Conservation (phyloP, 2,888 invertebrate species). For the Ctena decussata region DNA sequence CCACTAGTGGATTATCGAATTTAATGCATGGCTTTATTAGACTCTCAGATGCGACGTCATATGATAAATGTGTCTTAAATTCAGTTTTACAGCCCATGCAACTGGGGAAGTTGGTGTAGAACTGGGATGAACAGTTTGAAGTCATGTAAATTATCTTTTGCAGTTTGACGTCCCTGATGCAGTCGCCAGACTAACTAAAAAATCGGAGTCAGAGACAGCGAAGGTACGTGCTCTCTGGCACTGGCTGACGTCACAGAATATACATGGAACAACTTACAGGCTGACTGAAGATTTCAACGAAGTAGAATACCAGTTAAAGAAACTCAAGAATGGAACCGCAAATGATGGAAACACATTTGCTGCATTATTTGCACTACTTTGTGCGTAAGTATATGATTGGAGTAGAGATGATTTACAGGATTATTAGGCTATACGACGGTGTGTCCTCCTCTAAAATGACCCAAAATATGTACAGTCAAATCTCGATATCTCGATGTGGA, state of each 20-base stretch:
- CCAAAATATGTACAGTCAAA: too few relatives aligned
- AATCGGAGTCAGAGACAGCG: not conserved
- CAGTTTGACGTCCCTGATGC: not conserved
- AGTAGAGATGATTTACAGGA: too few relatives aligned
- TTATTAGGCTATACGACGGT: too few relatives aligned
- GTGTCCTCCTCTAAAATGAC: too few relatives aligned
- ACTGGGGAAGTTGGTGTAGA: not conserved
- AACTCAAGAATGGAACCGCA: not conserved
- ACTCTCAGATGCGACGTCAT: not conserved
- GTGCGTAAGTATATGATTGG: constrained; percentile 1
- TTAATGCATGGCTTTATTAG: not conserved
- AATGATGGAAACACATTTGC: constrained; percentile 38
- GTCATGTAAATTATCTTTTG: not conserved
- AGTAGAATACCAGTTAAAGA: constrained; percentile 35
- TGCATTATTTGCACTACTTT: constrained; percentile 44
- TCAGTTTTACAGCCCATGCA: not conserved
- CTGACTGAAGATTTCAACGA: constrained; percentile 28
- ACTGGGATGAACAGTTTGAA: not conserved
- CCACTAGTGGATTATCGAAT: not conserved
- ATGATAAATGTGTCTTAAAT: not conserved
- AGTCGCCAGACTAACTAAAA: not conserved
- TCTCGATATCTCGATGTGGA: too few relatives aligned
- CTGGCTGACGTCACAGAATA: constrained; percentile 39
- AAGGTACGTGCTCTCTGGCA: constrained; percentile 31
- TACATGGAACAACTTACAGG: not conserved